Base-by-base conservation (phyloP, 2,797 vertebrate species). In the Capromys pilorides region DNA sequence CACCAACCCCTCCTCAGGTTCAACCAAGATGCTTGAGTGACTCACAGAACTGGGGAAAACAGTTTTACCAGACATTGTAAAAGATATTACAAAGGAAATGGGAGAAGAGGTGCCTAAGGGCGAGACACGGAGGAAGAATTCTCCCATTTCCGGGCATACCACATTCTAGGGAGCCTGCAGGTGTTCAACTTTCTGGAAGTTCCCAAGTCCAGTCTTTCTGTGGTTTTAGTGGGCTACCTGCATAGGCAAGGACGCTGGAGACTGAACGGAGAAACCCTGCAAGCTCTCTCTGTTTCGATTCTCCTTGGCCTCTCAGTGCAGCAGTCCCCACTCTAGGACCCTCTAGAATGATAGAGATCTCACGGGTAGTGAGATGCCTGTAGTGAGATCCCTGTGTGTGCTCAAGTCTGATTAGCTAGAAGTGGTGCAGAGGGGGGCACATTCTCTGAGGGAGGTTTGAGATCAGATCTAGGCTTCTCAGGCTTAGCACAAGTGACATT, bases 401-500 rank as follows among this genome's bases (percentile, higher is more conserved):
- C 67, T 59, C 66, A 51, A 22, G 54, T 0, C 13, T 51, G n/a
- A 9, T 31, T 24, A 2, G 61, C 1, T 57, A 22, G n/a, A 81
- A 13, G 9, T 0, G 64, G 22, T 13, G 19, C 57, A n/a, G 61
- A 57, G n/a, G 24, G 8, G 31, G 59, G 22, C 4, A 2, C 18
- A 67, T 61, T 51, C 26, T 75, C 22, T 24, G 41, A 88, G 36
- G 28, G 49, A 45, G 33, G 16, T 19, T n/a, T 69, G 24, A 69
- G 22, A 67, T 4, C 13, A 51, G 59, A 57, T 41, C 19, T 2
- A 0, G 21, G 62, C 41, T 91, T 33, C 73, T 62, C 41, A 36
- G 6, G n/a, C 33, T 64, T 11, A 54, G 51, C 5, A 10, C 0
- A 0, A 4, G 0, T 12, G 62, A 51, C 41, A 7, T 8, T 79